These are phyloP conservation scores for Procavia capensis DNA, from an alignment of 2,113 vertebrate genomes.

Conservation along the genomic window DNA sequence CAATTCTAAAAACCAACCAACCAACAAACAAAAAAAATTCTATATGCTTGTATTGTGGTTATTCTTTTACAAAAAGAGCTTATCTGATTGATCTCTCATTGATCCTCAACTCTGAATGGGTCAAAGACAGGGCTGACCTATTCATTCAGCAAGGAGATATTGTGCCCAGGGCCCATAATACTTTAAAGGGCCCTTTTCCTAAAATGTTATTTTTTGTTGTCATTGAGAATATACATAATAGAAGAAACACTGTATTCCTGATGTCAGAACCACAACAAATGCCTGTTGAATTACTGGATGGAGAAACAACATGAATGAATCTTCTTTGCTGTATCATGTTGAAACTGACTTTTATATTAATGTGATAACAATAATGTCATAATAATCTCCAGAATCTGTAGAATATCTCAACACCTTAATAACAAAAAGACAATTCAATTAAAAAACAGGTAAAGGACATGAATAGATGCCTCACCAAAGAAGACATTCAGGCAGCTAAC, in stretches of 20 bases:
- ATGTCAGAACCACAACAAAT: neutral
- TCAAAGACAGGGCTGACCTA: neutral
- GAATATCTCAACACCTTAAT: no score
- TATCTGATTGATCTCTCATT: neutral
- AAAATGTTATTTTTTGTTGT: neutral
- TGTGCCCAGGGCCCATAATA: neutral
- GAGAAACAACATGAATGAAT: neutral
- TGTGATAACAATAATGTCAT: rapidly evolving
- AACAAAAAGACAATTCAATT: no score
- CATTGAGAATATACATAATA: neutral
- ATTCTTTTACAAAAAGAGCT: neutral
- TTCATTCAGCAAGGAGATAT: neutral
- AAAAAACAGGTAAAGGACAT: no score
- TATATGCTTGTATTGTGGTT: neutral
- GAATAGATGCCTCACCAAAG: no score
- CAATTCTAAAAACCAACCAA: neutral
- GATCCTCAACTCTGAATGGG: neutral
- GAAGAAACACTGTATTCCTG: neutral
- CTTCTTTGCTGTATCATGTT: neutral
- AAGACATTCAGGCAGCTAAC: no score
- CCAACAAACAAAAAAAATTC: neutral
- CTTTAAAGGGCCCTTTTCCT: neutral
- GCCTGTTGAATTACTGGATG: neutral
- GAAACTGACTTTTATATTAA: neutral
- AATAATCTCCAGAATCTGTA: neutral